phyloP scores from a whole-genome alignment of 1,140 invertebrate species.

The Phortica variegata region DNA sequence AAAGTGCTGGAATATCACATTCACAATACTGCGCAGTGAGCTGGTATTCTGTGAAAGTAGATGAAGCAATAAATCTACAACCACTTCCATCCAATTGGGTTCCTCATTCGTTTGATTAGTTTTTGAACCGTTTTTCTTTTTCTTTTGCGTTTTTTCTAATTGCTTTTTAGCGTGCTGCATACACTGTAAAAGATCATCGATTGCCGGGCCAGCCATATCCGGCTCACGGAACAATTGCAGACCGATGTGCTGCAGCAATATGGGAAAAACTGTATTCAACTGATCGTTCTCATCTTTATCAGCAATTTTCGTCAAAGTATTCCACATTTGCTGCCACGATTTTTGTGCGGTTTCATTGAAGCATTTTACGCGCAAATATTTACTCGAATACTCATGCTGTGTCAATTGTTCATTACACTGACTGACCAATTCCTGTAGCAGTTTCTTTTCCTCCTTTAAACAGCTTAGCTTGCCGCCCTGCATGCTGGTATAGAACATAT shows the following conservation, averaged over 20 bases:
- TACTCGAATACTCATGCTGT: constrained; percentile 56
- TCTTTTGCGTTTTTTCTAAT: constrained; percentile 46
- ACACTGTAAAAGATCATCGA: constrained; percentile 70
- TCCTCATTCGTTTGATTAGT: constrained; percentile 42
- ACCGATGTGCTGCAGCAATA: constrained; percentile 69
- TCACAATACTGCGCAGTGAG: constrained; percentile 68
- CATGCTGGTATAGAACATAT: constrained; percentile 66
- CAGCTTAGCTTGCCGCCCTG: constrained; percentile 65
- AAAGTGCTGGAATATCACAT: constrained; percentile 71
- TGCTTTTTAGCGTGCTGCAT: constrained; percentile 64
- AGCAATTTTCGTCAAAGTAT: constrained; percentile 42
- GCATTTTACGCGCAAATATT: constrained; percentile 58
- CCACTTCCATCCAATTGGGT: constrained; percentile 76
- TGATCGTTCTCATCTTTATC: constrained; percentile 2
- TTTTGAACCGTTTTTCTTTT: constrained; percentile 37
- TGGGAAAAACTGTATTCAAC: constrained; percentile 64
- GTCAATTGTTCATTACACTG: constrained; percentile 59
- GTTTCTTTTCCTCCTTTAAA: constrained; percentile 62
- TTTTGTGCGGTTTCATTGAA: constrained; percentile 60
- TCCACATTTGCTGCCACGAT: constrained; percentile 65
- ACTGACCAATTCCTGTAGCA: constrained; percentile 62
- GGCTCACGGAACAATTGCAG: constrained; percentile 70
- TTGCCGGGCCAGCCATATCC: constrained; percentile 66
- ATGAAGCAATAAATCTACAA: constrained; percentile 74
- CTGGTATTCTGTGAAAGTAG: constrained; percentile 70